Percentiles rank a stretch among this genome's conserved stretches.
Evolutionary conservation across 1,140 invertebrate genomes (phyloP).

Genomic region (Rhagoletis pomonella): DNA sequence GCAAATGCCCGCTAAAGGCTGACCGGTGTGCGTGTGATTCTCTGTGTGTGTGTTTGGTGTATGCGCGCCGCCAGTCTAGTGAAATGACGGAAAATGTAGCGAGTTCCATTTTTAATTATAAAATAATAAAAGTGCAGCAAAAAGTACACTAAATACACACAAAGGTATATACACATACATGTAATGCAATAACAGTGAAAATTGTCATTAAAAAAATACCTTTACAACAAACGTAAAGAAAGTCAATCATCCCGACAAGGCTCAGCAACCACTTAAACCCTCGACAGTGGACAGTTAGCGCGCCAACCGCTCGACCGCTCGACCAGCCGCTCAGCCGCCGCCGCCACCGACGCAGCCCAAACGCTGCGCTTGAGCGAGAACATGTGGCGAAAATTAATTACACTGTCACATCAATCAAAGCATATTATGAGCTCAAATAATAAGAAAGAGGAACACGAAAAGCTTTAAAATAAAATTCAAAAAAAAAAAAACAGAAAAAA

Average conservation of each 20-base stretch:
- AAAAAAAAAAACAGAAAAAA: neutral
- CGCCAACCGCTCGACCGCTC: neutral
- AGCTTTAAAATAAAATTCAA: neutral
- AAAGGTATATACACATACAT: neutral
- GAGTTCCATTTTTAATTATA: slow-evolving; percentile 7
- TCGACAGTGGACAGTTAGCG: neutral
- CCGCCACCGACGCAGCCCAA: neutral
- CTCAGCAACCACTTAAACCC: slow-evolving; percentile 47
- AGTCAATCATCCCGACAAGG: slow-evolving; percentile 47
- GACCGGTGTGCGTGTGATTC: neutral
- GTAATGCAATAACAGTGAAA: too few species aligned
- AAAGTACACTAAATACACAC: neutral
- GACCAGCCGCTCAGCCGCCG: neutral
- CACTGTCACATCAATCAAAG: slow-evolving; percentile 50
- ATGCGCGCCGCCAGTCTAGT: neutral
- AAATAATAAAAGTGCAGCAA: slow-evolving; percentile 20
- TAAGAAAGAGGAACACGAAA: neutral
- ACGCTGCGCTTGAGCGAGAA: neutral
- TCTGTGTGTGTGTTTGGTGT: too few species aligned
- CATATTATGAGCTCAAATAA: slow-evolving; percentile 16
- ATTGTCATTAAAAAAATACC: neutral
- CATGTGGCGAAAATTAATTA: slow-evolving; percentile 53
- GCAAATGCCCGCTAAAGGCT: neutral
- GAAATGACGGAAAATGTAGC: neutral
- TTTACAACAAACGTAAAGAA: neutral